Evolutionary conservation across 2,113 vertebrate genomes (phyloP).

Genomic region (Dromas ardeola): DNA sequence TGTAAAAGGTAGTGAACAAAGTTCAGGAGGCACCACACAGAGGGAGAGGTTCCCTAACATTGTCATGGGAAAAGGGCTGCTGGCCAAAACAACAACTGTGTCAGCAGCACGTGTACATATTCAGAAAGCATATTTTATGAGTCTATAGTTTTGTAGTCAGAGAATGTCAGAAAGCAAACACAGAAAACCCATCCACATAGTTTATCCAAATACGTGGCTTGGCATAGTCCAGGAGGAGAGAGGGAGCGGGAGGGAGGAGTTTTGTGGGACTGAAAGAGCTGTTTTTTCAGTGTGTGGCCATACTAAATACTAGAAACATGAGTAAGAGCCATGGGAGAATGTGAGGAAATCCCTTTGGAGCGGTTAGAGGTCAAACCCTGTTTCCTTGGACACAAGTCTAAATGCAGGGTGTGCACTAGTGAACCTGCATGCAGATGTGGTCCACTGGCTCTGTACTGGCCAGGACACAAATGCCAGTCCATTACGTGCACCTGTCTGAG

Average conservation of each 20-base stretch:
- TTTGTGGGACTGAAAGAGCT: not conserved
- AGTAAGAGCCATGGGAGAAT: not conserved
- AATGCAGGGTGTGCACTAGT: not conserved
- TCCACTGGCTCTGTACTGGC: not conserved
- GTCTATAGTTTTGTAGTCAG: not conserved
- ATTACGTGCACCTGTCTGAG: not conserved
- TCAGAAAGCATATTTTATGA: not conserved
- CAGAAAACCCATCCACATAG: not conserved
- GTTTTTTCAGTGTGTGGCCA: not conserved
- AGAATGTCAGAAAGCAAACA: not conserved
- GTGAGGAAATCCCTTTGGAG: not conserved
- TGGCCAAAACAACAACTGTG: slow-evolving; percentile 3
- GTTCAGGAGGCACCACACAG: not conserved
- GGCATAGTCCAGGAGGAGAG: not conserved
- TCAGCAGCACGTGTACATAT: not conserved
- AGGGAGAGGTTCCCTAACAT: not conserved
- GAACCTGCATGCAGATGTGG: not conserved
- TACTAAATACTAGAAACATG: not conserved
- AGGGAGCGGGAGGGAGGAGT: not conserved
- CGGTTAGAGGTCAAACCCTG: not conserved
- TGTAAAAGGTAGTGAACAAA: not conserved
- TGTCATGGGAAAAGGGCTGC: slow-evolving; percentile 12
- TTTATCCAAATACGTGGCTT: not conserved
- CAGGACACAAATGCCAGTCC: not conserved
- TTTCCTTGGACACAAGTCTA: not conserved